A percentile compares a stretch with the other conserved stretches of the same genome.
These are phyloP conservation scores for Calameuta idolon DNA, from an alignment of 2,888 invertebrate species.

Conservation along the genomic window DNA sequence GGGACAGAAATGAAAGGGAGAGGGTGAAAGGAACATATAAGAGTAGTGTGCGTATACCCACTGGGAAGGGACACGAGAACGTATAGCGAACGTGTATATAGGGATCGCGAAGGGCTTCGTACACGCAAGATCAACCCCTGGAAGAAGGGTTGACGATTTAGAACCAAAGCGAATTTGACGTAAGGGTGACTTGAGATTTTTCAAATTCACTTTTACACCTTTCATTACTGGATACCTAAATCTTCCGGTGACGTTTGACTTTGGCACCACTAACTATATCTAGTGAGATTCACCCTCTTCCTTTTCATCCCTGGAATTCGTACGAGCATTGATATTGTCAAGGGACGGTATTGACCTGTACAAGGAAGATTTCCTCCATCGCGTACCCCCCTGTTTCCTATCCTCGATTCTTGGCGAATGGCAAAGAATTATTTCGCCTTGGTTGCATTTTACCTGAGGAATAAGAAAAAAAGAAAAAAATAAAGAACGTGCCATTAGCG, in stretches of 20 bases:
- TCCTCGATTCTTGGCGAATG: background rate
- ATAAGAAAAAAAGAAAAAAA: background rate
- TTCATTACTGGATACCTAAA: background rate
- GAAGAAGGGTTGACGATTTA: background rate
- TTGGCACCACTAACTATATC: background rate
- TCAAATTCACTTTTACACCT: background rate
- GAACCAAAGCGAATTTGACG: background rate
- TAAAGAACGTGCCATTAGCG: slow-evolving; percentile 11
- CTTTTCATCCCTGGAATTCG: background rate
- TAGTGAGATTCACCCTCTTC: background rate
- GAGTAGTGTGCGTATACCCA: background rate
- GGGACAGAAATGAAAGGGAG: slow-evolving; percentile 20
- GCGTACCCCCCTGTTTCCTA: background rate
- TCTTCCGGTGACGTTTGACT: too few species aligned
- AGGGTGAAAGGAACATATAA: slow-evolving; percentile 25
- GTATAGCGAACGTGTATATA: background rate
- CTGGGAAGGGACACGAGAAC: background rate
- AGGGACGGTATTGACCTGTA: background rate
- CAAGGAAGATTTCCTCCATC: background rate
- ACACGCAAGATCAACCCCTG: slow-evolving; percentile 27
- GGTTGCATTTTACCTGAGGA: background rate
- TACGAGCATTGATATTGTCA: background rate
- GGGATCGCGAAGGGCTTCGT: slow-evolving; percentile 3
- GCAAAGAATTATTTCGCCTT: background rate
- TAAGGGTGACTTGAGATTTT: background rate